Conservation (phyloP, 2,113 vertebrate genomes). For the Passer montanus region DNA sequence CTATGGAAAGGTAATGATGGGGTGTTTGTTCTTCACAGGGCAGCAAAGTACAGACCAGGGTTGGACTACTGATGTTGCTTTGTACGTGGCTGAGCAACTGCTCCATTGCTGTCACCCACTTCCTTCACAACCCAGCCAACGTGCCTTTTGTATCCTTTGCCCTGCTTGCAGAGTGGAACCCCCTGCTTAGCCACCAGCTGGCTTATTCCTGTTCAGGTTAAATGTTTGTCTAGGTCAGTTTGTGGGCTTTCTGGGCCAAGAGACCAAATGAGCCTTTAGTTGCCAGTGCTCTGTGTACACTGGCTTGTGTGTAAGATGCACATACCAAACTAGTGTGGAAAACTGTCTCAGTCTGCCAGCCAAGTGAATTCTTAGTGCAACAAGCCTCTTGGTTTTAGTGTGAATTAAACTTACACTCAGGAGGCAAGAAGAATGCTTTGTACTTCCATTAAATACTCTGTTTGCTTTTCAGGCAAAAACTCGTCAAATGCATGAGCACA, state of each 20-base stretch:
- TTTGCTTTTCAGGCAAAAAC: neutral
- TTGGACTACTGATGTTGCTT: constrained; percentile 95
- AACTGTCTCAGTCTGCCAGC: neutral
- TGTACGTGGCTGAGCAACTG: constrained; percentile 98
- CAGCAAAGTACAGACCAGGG: constrained; percentile 96
- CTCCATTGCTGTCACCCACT: constrained; percentile 96
- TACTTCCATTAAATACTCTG: neutral
- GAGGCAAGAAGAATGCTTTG: neutral
- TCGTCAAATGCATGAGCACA: fast-evolving
- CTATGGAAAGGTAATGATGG: neutral
- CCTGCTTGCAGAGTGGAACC: neutral
- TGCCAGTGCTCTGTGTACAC: neutral
- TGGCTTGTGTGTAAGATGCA: neutral
- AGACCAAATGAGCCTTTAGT: neutral
- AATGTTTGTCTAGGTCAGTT: neutral
- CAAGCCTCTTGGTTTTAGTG: neutral
- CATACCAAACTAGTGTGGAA: fast-evolving
- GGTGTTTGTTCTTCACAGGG: constrained; percentile 79
- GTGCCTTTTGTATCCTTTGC: constrained; percentile 98
- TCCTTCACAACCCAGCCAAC: constrained; percentile 96
- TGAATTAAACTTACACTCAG: fast-evolving
- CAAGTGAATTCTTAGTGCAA: fast-evolving
- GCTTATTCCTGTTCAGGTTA: fast-evolving
- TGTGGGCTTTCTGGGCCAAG: neutral
- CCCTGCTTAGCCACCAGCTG: neutral